Evolutionary conservation across 2,888 invertebrate species (phyloP).

Genomic region (Polymixis lichenea): DNA sequence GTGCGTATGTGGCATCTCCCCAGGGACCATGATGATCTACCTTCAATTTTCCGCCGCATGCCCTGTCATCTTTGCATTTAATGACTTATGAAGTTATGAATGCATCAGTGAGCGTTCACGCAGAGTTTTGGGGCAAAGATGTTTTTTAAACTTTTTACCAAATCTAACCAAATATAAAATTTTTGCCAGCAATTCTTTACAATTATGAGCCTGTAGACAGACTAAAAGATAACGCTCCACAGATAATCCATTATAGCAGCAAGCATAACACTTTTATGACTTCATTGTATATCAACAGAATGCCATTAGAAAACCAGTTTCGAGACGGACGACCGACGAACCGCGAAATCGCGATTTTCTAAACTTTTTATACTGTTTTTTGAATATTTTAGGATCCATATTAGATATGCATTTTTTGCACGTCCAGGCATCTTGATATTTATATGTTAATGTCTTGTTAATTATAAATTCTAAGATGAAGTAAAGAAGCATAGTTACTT

Average conservation of each 20-base stretch:
- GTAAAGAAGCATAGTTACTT: background rate
- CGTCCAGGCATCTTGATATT: conserved; percentile 15
- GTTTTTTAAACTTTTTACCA: too few relatives aligned
- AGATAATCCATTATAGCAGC: conserved; percentile 41
- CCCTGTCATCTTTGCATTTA: too few relatives aligned
- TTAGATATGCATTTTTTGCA: conserved; percentile 36
- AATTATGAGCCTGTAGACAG: background rate
- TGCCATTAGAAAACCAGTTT: conserved; percentile 55
- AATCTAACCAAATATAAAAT: too few relatives aligned
- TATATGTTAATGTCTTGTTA: conserved; percentile 27
- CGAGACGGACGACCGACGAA: conserved; percentile 22
- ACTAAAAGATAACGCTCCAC: conserved; percentile 28
- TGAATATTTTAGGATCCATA: conserved; percentile 32
- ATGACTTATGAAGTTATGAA: too few relatives aligned
- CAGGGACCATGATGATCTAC: too few relatives aligned
- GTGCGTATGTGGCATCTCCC: too few relatives aligned
- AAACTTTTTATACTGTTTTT: conserved; percentile 52
- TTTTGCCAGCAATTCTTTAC: too few relatives aligned
- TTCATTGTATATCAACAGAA: conserved; percentile 59
- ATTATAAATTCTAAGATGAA: conserved; percentile 41
- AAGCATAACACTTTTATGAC: conserved; percentile 60
- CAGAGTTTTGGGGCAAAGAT: too few relatives aligned
- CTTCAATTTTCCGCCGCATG: too few relatives aligned
- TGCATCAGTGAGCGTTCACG: too few relatives aligned
- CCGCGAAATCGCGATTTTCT: conserved; percentile 49